Evolutionary conservation across 2,113 vertebrate genomes (phyloP).

Genomic region (Tragulus kanchil): DNA sequence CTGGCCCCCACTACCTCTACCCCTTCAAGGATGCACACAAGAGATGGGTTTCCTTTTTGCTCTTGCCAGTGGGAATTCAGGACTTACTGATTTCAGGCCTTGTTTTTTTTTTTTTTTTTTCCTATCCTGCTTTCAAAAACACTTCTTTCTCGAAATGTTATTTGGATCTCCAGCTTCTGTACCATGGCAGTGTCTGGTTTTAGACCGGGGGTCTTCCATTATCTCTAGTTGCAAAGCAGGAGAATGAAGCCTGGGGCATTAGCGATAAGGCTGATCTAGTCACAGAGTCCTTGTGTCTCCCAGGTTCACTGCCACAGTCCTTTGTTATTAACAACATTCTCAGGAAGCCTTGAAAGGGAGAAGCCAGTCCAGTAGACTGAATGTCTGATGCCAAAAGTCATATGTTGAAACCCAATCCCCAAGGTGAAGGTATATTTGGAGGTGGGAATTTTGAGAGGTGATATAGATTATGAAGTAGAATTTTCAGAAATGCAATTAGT

Average conservation of each 20-base stretch:
- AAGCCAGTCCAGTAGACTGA: background rate
- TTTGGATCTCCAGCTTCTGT: background rate
- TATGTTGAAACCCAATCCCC: background rate
- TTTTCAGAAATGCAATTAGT: background rate
- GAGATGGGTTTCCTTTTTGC: background rate
- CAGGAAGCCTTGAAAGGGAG: background rate
- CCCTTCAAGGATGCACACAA: background rate
- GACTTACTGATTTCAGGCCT: fast-evolving
- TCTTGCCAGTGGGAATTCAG: background rate
- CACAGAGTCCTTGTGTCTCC: background rate
- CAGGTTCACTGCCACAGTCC: background rate
- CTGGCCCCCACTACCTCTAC: fast-evolving
- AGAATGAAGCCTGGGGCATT: background rate
- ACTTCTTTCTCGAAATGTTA: background rate
- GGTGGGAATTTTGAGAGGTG: background rate
- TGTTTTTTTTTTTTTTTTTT: background rate
- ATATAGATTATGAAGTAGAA: background rate
- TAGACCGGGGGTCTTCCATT: background rate
- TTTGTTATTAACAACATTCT: background rate
- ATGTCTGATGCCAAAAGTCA: background rate
- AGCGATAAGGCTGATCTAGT: too few species aligned
- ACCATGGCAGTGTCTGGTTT: background rate
- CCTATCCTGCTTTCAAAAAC: background rate
- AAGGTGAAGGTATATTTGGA: background rate
- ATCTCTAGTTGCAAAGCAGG: background rate